Evolutionary conservation across 2,888 invertebrate genomes (phyloP).

Genomic region (Flabesymbios commensalis): DNA sequence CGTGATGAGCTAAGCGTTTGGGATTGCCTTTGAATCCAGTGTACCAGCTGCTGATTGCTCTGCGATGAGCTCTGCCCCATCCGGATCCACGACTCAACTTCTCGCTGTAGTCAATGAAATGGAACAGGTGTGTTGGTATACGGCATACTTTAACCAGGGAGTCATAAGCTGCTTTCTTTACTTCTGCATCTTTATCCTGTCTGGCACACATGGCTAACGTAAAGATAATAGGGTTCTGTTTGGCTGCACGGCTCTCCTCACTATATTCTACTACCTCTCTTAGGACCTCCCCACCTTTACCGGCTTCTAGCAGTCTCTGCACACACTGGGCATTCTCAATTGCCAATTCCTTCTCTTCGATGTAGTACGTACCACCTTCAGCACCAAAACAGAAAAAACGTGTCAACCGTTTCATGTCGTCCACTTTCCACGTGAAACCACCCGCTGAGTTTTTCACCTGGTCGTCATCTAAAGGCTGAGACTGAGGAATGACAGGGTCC

Average conservation of each 20-base stretch:
- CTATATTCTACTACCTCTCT: slow-evolving; percentile 51
- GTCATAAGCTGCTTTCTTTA: slow-evolving; percentile 63
- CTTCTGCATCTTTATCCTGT: slow-evolving; percentile 48
- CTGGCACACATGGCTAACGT: slow-evolving; percentile 70
- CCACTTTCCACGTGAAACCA: slow-evolving; percentile 55
- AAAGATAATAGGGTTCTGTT: slow-evolving; percentile 65
- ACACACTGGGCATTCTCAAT: slow-evolving; percentile 52
- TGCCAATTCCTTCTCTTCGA: slow-evolving; percentile 45
- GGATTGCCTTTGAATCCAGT: slow-evolving; percentile 58
- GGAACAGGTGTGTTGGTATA: slow-evolving; percentile 70
- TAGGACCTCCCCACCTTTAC: slow-evolving; percentile 52
- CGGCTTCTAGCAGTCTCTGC: slow-evolving; percentile 48
- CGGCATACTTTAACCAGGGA: slow-evolving; percentile 67
- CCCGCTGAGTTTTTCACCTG: slow-evolving; percentile 37
- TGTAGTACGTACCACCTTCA: slow-evolving; percentile 54
- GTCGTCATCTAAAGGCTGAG: background rate
- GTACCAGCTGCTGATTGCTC: slow-evolving; percentile 72
- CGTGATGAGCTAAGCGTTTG: slow-evolving; percentile 69
- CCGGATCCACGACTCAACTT: slow-evolving; percentile 62
- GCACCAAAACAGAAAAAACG: slow-evolving; percentile 59
- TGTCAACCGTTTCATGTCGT: slow-evolving; percentile 52
- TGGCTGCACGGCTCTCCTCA: slow-evolving; percentile 60
- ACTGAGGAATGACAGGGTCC: background rate
- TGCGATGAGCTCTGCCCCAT: slow-evolving; percentile 71
- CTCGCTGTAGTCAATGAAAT: slow-evolving; percentile 69